Evolutionary conservation across 2,797 vertebrate genomes (phyloP).

Genomic region (Crocodylus rhombifer): DNA sequence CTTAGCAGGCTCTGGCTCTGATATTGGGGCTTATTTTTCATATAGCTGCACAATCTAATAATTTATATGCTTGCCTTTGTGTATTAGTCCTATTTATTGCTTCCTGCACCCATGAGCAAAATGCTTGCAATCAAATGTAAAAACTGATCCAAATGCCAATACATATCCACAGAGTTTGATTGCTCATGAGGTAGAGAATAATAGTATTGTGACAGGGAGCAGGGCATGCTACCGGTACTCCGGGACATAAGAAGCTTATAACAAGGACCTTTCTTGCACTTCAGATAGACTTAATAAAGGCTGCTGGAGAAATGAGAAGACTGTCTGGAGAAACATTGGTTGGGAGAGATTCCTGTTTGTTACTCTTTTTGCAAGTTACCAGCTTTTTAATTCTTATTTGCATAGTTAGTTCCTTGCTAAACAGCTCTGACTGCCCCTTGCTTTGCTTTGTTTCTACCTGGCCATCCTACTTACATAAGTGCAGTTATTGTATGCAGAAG

Average conservation of each 20-base stretch:
- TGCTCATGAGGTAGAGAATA: not conserved
- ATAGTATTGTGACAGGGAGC: no score
- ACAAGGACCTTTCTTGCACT: not conserved
- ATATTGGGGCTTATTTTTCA: constrained; percentile 6
- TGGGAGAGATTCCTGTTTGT: not conserved
- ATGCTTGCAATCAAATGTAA: constrained; percentile 9
- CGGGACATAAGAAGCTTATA: no score
- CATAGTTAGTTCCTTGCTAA: not conserved
- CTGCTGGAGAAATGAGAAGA: not conserved
- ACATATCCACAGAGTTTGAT: not conserved
- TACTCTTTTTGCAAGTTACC: not conserved
- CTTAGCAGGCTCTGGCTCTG: not conserved
- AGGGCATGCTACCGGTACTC: no score
- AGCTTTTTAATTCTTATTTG: not conserved
- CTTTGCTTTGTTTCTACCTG: not conserved
- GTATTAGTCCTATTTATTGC: constrained; percentile 22
- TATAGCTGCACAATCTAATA: not conserved
- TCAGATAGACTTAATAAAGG: not conserved
- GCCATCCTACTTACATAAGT: not conserved
- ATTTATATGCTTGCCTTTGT: not conserved
- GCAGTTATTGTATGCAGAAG: not conserved
- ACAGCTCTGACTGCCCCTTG: not conserved
- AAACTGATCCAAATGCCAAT: not conserved
- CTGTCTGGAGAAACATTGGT: not conserved
- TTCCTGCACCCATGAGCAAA: not conserved